Conservation (phyloP, 2,888 invertebrate genomes). For the Euzophera pinguis region DNA sequence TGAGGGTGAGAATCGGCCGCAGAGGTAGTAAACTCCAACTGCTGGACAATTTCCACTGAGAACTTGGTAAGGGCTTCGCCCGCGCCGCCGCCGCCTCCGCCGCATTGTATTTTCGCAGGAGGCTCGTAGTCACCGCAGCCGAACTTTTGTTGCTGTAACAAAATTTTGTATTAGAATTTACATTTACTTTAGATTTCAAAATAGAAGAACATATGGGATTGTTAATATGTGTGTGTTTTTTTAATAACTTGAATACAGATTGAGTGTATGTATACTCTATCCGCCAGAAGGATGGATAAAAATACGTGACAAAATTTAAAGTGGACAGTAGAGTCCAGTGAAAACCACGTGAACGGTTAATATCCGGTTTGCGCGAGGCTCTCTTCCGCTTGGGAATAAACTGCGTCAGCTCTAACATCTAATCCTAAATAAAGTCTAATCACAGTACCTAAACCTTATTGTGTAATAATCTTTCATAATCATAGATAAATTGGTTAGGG, state of each 20-base stretch:
- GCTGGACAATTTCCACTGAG: slow-evolving; percentile 95
- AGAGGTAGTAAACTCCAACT: slow-evolving; percentile 92
- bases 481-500: too few relatives aligned
- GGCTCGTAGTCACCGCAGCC: slow-evolving; percentile 86
- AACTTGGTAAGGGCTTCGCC: slow-evolving; percentile 84
- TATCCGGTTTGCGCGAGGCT: slow-evolving; percentile 15
- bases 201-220: too few relatives aligned
- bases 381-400: slow-evolving; percentile 9
- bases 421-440: not conserved
- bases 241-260: too few relatives aligned
- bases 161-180: slow-evolving; percentile 22
- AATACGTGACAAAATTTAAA: not conserved
- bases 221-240: too few relatives aligned
- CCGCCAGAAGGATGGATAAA: too few relatives aligned
- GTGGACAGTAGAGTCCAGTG: not conserved
- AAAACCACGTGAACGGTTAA: slow-evolving; percentile 18
- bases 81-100: slow-evolving; percentile 56
- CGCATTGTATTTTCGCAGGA: slow-evolving; percentile 85
- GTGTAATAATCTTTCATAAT: too few relatives aligned
- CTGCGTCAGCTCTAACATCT: not conserved
- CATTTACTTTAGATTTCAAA: not conserved
- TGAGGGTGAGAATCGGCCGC: slow-evolving; percentile 93
- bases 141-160: slow-evolving; percentile 91
- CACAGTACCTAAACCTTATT: too few relatives aligned
- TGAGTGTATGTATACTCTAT: too few relatives aligned